Evolutionary conservation across 1,140 invertebrate genomes (phyloP), one percentile per base, ranked within the genome.

Genomic region (Ceratina calcarata): DNA sequence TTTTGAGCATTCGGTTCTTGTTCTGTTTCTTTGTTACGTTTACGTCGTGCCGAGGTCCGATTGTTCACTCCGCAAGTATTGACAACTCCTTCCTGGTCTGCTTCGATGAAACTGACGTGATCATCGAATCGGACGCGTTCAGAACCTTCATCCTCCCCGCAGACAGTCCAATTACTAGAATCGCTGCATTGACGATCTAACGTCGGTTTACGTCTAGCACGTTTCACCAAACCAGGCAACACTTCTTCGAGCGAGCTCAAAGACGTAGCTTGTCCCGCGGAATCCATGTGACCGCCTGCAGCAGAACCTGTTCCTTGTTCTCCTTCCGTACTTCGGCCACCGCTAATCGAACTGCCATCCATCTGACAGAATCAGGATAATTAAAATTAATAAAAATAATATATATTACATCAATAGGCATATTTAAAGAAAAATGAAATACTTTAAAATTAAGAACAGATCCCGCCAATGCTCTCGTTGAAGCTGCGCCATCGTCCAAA

Each of bases 381-480:
- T 58, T 20, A 18, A 62, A 68, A 51, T 64, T 62, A 22, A n/a
- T 15, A 10, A 2, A 61, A 4, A n/a, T 6, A 73, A 62, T 13
- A 3, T n/a, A 24, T 7, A 55, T 55, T 6, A 0, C 32, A 37
- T 37, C 32, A 37, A 37, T 20, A 12, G 20, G 6, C 7, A 68
- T 13, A 68, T 2, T 18, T 27, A 22, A 16, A 49, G 13, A 49
- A 60, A 55, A 18, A 20, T 24, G 20, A 61, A 32, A 16, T 68
- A 87, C 80, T 94, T 95, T 95, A 87, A 96, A 96, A 84, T 96
- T 96, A 22, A 96, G 91, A 81, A 97, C 94, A 18, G 96, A 97
- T 12, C 97, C 97, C 62, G 96, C 96, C 60, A 97, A 91, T 37
- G 95, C 96, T 82, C 95, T 94, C 0, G 96, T 96, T 27, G 96